Percentiles rank a stretch among this genome's conserved stretches.
These are phyloP conservation scores for Cathartes aura DNA, from an alignment of 2,113 vertebrate species.

Conservation along the genomic window DNA sequence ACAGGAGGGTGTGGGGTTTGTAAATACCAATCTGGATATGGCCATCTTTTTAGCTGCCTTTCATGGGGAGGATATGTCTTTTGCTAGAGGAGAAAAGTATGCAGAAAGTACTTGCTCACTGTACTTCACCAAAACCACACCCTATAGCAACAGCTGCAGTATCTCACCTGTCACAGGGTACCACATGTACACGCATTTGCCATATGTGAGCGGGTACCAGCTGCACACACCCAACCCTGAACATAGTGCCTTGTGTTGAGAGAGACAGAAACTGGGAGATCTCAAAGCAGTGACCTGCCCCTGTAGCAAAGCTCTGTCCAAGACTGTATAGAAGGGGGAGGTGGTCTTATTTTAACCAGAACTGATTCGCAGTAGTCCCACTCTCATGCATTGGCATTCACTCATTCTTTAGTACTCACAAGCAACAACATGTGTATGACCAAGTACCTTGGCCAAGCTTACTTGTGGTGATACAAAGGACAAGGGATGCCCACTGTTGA, in stretches of 20 bases:
- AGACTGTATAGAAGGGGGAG: neutral
- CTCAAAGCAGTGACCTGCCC: neutral
- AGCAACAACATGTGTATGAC: neutral
- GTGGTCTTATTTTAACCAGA: neutral
- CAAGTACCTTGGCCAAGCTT: neutral
- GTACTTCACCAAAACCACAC: neutral
- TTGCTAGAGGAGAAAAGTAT: neutral
- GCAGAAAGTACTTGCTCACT: neutral
- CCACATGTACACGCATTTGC: neutral
- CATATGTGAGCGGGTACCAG: neutral
- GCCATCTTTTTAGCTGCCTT: neutral
- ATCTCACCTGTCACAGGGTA: neutral
- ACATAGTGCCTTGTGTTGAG: neutral
- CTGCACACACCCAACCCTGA: neutral
- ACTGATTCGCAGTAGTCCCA: neutral
- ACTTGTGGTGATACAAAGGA: neutral
- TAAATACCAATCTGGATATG: neutral
- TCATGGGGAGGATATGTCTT: neutral
- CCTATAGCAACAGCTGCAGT: neutral
- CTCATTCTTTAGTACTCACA: neutral
- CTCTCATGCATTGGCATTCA: neutral
- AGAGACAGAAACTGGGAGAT: neutral
- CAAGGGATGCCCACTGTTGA: neutral
- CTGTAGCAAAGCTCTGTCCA: neutral
- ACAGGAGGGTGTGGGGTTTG: neutral